These are phyloP conservation scores for Cartodere bifasciata DNA, from an alignment of 2,888 invertebrate genomes.

Conservation along the genomic window DNA sequence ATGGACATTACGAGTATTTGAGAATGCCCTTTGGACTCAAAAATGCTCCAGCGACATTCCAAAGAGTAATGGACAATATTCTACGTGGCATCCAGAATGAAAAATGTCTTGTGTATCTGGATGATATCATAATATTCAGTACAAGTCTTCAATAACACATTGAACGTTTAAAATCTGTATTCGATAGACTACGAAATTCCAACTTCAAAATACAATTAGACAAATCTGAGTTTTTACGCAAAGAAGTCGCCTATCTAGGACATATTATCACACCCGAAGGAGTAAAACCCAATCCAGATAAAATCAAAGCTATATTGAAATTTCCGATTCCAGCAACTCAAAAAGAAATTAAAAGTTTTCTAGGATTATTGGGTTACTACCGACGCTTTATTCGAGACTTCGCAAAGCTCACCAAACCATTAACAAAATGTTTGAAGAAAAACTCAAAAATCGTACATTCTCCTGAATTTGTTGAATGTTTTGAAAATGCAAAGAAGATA, in stretches of 20 bases:
- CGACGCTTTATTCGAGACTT: conserved; percentile 11
- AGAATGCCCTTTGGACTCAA: conserved; percentile 19
- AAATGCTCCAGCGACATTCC: conserved; percentile 17
- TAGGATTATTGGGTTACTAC: conserved; percentile 5
- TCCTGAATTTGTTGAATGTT: conserved; percentile 9
- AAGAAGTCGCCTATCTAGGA: conserved; percentile 1
- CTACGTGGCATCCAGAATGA: conserved; percentile 10
- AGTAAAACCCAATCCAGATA: conserved; percentile 1
- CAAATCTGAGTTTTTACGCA: conserved; percentile 1
- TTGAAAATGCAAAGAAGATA: conserved; percentile 13
- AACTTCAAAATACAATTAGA: conserved; percentile 3
- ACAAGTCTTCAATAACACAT: conserved; percentile 8
- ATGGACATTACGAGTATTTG: conserved; percentile 15
- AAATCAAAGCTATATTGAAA: conserved; percentile 6
- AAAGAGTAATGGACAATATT: conserved; percentile 15
- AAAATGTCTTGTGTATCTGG: conserved; percentile 15
- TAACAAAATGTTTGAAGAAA: conserved; percentile 15
- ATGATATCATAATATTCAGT: conserved; percentile 14
- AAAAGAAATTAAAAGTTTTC: conserved; percentile 9
- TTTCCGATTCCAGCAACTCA: conserved; percentile 9
- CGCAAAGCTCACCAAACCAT: conserved; percentile 14
- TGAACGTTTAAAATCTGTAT: conserved; percentile 1
- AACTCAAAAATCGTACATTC: conserved; percentile 11
- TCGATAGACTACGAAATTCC: neutral
- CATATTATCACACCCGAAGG: conserved; percentile 1